These are phyloP conservation scores for Biston stratarius DNA, from an alignment of 2,888 invertebrate genomes.

Conservation along the genomic window DNA sequence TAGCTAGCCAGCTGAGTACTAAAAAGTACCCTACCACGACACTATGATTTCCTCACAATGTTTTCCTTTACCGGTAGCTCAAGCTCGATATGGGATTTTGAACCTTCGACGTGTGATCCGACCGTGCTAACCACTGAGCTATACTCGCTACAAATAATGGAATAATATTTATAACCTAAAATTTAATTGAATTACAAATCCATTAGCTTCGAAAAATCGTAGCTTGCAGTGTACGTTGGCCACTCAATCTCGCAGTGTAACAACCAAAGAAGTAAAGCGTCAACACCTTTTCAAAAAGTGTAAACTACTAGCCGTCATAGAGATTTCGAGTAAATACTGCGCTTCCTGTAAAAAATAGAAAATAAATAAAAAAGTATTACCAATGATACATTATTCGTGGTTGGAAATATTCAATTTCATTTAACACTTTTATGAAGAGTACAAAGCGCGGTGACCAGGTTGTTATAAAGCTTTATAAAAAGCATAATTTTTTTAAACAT, in stretches of 20 bases:
- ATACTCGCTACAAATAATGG: too few relatives aligned
- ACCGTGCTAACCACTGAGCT: too few relatives aligned
- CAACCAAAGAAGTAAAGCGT: background rate
- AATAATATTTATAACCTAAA: too few relatives aligned
- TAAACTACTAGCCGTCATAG: slow-evolving; percentile 19
- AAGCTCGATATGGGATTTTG: too few relatives aligned
- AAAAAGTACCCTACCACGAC: too few relatives aligned
- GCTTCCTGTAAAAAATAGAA: slow-evolving; percentile 45
- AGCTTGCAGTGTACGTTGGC: background rate
- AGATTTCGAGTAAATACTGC: slow-evolving; percentile 30
- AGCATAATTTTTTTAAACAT: too few relatives aligned
- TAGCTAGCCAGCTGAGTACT: too few relatives aligned
- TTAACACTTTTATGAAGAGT: slow-evolving; percentile 5
- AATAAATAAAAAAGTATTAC: slow-evolving; percentile 28
- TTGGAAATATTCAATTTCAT: slow-evolving; percentile 10
- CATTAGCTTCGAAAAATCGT: background rate
- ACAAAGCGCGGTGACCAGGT: background rate
- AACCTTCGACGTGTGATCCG: too few relatives aligned
- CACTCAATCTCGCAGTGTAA: background rate
- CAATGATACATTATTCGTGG: slow-evolving; percentile 1
- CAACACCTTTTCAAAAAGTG: slow-evolving; percentile 23
- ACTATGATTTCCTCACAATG: too few relatives aligned
- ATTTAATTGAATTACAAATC: too few relatives aligned
- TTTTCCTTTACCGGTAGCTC: too few relatives aligned
- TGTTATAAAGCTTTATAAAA: background rate